Percentiles rank a stretch among this genome's conserved stretches.
These are phyloP conservation scores for Heterochromis multidens DNA, from an alignment of 2,113 vertebrate genomes.

Conservation along the genomic window DNA sequence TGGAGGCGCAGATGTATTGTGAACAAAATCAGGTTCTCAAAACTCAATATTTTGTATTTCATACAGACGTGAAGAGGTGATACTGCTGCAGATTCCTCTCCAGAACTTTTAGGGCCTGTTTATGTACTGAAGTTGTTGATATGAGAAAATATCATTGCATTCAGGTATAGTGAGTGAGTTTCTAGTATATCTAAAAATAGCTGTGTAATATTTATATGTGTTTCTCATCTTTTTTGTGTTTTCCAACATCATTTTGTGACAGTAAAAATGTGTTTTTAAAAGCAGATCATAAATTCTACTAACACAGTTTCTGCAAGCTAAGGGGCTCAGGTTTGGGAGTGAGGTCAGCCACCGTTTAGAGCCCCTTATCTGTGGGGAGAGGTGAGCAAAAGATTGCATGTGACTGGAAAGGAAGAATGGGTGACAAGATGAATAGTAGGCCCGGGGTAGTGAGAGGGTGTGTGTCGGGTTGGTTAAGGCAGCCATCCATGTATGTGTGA, in stretches of 20 bases:
- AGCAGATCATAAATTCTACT: neutral
- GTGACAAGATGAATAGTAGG: neutral
- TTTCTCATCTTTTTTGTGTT: too few species aligned
- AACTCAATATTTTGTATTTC: neutral
- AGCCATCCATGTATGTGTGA: neutral
- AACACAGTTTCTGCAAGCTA: neutral
- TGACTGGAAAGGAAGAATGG: neutral
- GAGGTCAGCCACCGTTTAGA: accelerated
- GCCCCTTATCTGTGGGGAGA: neutral
- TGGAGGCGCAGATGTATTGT: neutral
- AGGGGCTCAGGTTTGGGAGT: neutral
- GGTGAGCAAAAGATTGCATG: neutral
- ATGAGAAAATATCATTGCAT: neutral
- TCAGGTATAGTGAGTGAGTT: neutral
- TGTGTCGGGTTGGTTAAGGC: neutral
- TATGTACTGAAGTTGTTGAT: neutral
- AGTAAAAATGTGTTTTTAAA: too few species aligned
- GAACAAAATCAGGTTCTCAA: neutral
- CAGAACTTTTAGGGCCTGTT: neutral
- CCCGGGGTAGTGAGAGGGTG: neutral
- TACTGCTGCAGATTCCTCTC: neutral
- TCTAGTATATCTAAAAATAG: neutral
- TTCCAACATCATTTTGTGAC: too few species aligned
- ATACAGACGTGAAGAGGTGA: neutral
- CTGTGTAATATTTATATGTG: too few species aligned